Conservation (phyloP, 2,888 invertebrate species). For the Agrochola circellaris region DNA sequence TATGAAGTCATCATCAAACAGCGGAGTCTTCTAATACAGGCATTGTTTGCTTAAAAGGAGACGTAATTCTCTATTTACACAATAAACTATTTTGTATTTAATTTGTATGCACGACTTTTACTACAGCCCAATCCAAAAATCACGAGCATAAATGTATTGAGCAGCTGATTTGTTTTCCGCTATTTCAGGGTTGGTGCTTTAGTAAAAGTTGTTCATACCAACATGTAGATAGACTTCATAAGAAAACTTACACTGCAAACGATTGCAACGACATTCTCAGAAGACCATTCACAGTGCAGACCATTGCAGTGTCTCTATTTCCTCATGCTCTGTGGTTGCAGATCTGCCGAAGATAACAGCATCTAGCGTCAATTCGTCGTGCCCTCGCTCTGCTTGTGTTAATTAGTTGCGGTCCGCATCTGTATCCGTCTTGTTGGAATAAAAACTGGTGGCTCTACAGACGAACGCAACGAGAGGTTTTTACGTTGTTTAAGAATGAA, state of each 20-base stretch:
- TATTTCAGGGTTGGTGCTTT: too few relatives aligned
- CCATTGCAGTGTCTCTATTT: slow-evolving; percentile 37
- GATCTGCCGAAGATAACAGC: slow-evolving; percentile 60
- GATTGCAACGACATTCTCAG: background rate
- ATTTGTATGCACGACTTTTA: too few relatives aligned
- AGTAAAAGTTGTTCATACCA: background rate
- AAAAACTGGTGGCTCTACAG: slow-evolving; percentile 48
- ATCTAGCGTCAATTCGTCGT: slow-evolving; percentile 55
- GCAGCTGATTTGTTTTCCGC: too few relatives aligned
- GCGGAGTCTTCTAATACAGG: too few relatives aligned
- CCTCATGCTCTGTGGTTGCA: slow-evolving; percentile 11
- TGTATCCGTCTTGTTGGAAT: slow-evolving; percentile 64
- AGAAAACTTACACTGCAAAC: too few relatives aligned
- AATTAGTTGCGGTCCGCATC: slow-evolving; percentile 63
- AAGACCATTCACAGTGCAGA: background rate
- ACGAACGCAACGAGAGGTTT: slow-evolving; percentile 21
- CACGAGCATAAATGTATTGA: too few relatives aligned
- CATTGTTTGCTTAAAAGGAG: too few relatives aligned
- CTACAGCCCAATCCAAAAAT: too few relatives aligned
- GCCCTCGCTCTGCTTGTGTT: slow-evolving; percentile 60
- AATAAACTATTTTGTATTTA: too few relatives aligned
- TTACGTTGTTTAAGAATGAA: background rate
- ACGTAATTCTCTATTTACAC: too few relatives aligned
- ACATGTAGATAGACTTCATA: background rate
- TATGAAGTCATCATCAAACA: too few relatives aligned